These are phyloP conservation scores for Armadillidium nasatum DNA, from an alignment of 1,140 invertebrate species.

Conservation along the genomic window DNA sequence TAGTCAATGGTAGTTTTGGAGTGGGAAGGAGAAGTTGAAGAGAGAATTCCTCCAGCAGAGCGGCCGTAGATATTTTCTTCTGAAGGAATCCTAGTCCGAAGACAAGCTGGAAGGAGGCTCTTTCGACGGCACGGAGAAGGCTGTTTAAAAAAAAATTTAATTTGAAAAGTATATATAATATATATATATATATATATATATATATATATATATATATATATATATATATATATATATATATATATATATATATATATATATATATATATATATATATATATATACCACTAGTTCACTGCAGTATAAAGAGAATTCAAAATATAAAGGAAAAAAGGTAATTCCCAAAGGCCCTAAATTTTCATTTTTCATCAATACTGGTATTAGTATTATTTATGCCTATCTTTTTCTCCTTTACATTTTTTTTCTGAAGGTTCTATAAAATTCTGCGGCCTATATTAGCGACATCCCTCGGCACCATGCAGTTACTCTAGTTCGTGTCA, in stretches of 20 bases:
- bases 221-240: not conserved
- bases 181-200: slow-evolving; percentile 6
- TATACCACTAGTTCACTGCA: not conserved
- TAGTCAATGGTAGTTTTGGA: slow-evolving; percentile 36
- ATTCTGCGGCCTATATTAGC: no score
- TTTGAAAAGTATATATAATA: no score
- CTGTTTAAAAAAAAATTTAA: not conserved
- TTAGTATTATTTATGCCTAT: no score
- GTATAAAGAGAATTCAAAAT: no score
- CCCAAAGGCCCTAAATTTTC: slow-evolving; percentile 1
- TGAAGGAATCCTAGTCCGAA: slow-evolving; percentile 59
- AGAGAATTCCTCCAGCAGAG: slow-evolving; percentile 52
- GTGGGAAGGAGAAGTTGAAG: slow-evolving; percentile 24
- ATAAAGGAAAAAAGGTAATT: no score
- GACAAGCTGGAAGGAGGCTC: slow-evolving; percentile 69
- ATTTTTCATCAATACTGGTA: no score
- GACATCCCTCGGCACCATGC: no score
- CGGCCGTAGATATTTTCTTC: slow-evolving; percentile 74
- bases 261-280: no score
- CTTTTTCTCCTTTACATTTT: no score
- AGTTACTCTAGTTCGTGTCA: no score
- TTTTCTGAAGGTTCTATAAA: no score
- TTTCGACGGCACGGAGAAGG: slow-evolving; percentile 47
- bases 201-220: slow-evolving; percentile 6
- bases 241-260: not conserved